These are phyloP conservation scores for Merops nubicus DNA, from an alignment of 2,113 vertebrate species.

Conservation along the genomic window DNA sequence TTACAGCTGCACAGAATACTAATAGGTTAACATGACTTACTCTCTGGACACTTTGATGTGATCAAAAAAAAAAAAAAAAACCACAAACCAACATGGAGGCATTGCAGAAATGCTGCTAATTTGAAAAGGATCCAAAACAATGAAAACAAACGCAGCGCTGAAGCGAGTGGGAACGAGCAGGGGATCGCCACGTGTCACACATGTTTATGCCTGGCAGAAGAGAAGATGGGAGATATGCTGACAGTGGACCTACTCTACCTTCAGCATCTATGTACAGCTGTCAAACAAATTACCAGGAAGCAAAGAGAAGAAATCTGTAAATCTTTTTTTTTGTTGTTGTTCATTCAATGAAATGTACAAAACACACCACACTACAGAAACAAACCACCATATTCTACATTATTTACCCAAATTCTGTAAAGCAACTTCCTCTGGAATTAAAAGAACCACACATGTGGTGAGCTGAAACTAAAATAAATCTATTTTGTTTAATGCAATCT, in stretches of 20 bases:
- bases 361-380: not conserved
- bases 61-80: not conserved
- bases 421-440: not conserved
- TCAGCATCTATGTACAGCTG: not conserved
- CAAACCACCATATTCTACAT: not conserved
- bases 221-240: not conserved
- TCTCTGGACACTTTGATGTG: not conserved
- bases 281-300: slow-evolving; percentile 13
- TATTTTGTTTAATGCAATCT: not conserved
- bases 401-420: not conserved
- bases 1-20: not conserved
- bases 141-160: not conserved
- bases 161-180: not conserved
- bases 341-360: not conserved
- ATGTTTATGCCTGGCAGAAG: not conserved
- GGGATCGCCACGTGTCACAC: not conserved
- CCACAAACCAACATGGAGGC: not conserved
- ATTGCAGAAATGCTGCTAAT: not conserved
- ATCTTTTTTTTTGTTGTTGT: not conserved
- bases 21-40: not conserved
- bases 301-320: not conserved
- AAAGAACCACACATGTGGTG: accelerated
- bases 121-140: slow-evolving; percentile 3
- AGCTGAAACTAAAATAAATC: not conserved
- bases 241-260: not conserved